Percentiles rank a stretch among this genome's conserved stretches.
These are phyloP conservation scores for Drosophila kanapiae DNA, from an alignment of 1,140 invertebrate species.

Conservation along the genomic window DNA sequence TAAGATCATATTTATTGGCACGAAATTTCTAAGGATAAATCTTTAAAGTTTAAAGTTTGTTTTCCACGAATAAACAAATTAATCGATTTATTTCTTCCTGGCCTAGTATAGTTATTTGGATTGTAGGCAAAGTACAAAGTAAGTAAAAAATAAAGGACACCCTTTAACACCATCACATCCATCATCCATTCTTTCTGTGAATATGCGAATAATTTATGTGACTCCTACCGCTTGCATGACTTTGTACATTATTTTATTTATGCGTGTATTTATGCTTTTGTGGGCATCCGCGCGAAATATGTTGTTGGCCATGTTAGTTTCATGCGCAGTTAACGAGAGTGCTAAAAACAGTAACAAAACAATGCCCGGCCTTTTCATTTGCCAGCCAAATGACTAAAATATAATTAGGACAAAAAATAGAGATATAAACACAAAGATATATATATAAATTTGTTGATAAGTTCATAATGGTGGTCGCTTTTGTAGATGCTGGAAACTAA, in stretches of 20 bases:
- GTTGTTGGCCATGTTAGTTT: constrained; percentile 54
- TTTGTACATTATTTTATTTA: constrained; percentile 51
- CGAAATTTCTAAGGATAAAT: too few species aligned
- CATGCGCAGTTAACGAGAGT: constrained; percentile 74
- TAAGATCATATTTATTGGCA: too few species aligned
- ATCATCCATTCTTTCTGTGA: constrained; percentile 1
- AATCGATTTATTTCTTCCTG: too few species aligned
- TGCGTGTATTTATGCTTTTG: constrained; percentile 45
- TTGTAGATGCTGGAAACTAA: constrained; percentile 21
- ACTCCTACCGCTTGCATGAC: constrained; percentile 25
- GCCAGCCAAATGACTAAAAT: constrained; percentile 29
- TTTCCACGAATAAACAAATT: too few species aligned
- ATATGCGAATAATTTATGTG: constrained; percentile 25
- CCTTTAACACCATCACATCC: constrained; percentile 14
- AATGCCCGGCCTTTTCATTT: constrained; percentile 7
- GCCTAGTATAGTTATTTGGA: too few species aligned
- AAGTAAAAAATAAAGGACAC: background rate
- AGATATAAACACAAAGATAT: constrained; percentile 8
- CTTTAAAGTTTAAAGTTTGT: too few species aligned
- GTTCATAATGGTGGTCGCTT: constrained; percentile 25
- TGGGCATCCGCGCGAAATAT: constrained; percentile 53
- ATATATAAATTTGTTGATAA: constrained; percentile 10
- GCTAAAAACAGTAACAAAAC: constrained; percentile 14
- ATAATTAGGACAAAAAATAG: constrained; percentile 29
- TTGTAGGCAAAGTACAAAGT: too few species aligned